These are phyloP conservation scores for Cloeon dipterum DNA, from an alignment of 2,888 invertebrate species.

Conservation along the genomic window DNA sequence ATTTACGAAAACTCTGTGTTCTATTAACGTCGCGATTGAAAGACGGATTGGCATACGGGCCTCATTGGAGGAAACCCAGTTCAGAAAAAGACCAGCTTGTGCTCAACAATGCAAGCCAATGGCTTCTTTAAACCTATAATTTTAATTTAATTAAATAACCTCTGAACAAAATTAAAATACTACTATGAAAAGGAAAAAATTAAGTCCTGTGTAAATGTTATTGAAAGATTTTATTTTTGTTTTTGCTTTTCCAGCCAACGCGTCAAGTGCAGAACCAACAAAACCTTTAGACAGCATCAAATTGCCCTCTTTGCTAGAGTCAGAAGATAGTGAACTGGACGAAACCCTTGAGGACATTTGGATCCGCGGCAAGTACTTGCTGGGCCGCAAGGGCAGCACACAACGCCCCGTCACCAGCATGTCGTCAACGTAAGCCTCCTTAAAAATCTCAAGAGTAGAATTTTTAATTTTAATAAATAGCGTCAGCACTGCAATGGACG, in stretches of 20 bases:
- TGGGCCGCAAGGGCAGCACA: neutral
- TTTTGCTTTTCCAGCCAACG: neutral
- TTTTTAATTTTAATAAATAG: slow-evolving; percentile 16
- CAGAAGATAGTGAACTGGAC: slow-evolving; percentile 62
- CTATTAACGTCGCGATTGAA: no score
- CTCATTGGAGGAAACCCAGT: no score
- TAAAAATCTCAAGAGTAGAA: neutral
- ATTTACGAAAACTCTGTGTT: no score
- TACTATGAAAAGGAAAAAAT: no score
- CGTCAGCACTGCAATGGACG: slow-evolving; percentile 46
- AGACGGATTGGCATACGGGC: no score
- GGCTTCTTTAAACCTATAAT: no score
- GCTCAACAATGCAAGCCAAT: no score
- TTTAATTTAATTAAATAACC: no score
- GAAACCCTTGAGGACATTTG: slow-evolving; percentile 47
- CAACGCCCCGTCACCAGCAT: neutral
- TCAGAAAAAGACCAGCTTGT: no score
- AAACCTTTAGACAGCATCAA: slow-evolving; percentile 2
- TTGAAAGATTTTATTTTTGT: neutral
- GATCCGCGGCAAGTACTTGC: slow-evolving; percentile 23
- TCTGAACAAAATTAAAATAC: no score
- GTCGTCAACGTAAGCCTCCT: neutral
- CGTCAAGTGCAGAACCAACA: neutral
- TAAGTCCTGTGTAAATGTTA: no score
- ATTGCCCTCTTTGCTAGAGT: slow-evolving; percentile 48